These are phyloP conservation scores for Cerastis leucographa DNA, from an alignment of 2,888 invertebrate species.

Conservation along the genomic window DNA sequence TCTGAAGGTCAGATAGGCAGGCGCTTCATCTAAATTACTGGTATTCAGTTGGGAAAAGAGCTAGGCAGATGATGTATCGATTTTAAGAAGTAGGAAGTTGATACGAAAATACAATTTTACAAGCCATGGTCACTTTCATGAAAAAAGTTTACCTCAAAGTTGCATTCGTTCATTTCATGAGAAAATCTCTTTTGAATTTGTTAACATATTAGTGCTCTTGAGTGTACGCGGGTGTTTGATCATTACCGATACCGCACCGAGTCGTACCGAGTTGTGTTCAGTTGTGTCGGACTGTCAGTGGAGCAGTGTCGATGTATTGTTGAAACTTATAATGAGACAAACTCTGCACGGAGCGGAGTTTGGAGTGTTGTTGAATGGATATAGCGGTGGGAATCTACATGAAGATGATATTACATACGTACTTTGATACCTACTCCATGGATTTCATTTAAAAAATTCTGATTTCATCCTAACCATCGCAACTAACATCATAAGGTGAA, in stretches of 20 bases:
- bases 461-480: background rate
- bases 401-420: background rate
- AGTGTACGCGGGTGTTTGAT: background rate
- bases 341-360: background rate
- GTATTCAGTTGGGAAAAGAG: background rate
- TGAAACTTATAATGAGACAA: constrained; percentile 18
- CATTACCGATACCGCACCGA: background rate
- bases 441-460: background rate
- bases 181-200: background rate
- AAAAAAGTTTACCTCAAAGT: background rate
- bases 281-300: background rate
- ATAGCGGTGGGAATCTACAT: too few species aligned
- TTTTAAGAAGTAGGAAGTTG: background rate
- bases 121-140: background rate
- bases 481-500: background rate
- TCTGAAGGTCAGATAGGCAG: background rate
- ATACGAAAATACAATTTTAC: background rate
- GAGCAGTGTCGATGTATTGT: constrained; percentile 3
- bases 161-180: background rate
- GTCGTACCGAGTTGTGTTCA: background rate
- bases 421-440: background rate
- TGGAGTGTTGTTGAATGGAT: background rate
- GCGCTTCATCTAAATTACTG: background rate
- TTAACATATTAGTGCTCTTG: background rate
- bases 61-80: background rate